Evolutionary conservation across 2,888 invertebrate genomes (phyloP).

Genomic region (Drosophila ustulata): DNA sequence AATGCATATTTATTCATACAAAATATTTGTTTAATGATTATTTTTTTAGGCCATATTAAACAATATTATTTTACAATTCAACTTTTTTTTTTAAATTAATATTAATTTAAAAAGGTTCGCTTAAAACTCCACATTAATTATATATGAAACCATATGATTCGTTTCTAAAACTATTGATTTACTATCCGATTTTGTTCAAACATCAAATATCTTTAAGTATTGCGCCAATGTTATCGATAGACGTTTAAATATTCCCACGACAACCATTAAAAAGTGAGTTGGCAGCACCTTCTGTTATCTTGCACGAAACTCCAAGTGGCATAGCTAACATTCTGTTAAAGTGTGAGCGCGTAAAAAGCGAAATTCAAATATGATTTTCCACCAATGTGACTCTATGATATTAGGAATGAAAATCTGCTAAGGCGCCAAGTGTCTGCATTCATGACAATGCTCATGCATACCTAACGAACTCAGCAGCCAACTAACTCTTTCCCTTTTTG

Average conservation of each 20-base stretch:
- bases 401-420: background rate
- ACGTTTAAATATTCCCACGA: background rate
- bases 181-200: too few relatives aligned
- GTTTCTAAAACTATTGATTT: too few relatives aligned
- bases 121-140: too few relatives aligned
- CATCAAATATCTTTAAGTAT: too few relatives aligned
- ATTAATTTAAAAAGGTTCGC: too few relatives aligned
- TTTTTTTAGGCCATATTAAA: too few relatives aligned
- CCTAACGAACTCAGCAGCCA: conserved; percentile 6
- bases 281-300: background rate
- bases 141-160: too few relatives aligned
- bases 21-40: too few relatives aligned
- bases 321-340: conserved; percentile 9
- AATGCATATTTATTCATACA: too few relatives aligned
- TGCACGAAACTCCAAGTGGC: conserved; percentile 4
- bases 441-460: conserved; percentile 4
- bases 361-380: conserved; percentile 4
- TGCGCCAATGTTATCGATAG: background rate
- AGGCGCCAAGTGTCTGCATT: conserved; percentile 22
- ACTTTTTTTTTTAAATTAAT: too few relatives aligned
- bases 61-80: too few relatives aligned
- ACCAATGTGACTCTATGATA: conserved; percentile 19
- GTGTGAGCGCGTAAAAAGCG: background rate
- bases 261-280: background rate
- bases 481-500: conserved; percentile 26